Percentiles rank a stretch among this genome's conserved stretches.
phyloP scores from a whole-genome alignment of 2,888 invertebrate genomes.

The Rhamnusium bicolor region DNA sequence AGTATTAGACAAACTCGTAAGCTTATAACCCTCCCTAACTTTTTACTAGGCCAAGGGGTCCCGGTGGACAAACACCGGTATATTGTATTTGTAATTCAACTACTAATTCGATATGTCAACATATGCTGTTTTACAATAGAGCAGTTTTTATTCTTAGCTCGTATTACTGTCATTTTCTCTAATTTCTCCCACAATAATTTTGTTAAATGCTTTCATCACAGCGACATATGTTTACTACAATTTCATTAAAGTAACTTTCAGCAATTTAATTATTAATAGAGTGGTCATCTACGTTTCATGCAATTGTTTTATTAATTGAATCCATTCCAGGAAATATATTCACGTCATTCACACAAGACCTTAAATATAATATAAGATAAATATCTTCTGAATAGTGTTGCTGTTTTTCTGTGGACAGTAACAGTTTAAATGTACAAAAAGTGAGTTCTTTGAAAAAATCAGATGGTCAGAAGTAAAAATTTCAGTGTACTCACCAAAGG shows the following conservation, averaged over 20 bases:
- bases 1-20: slow-evolving; percentile 58
- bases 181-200: slow-evolving; percentile 50
- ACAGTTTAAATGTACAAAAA: too few relatives aligned
- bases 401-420: too few relatives aligned
- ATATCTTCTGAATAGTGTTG: too few relatives aligned
- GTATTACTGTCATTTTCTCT: slow-evolving; percentile 54
- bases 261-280: slow-evolving; percentile 14
- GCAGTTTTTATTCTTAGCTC: slow-evolving; percentile 51
- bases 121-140: slow-evolving; percentile 57
- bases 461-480: too few relatives aligned
- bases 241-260: slow-evolving; percentile 24
- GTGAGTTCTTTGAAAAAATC: too few relatives aligned
- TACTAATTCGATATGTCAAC: slow-evolving; percentile 65
- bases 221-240: slow-evolving; percentile 36
- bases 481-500: too few relatives aligned
- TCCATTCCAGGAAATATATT: background rate
- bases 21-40: slow-evolving; percentile 56
- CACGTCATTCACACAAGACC: too few relatives aligned
- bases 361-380: too few relatives aligned
- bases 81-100: slow-evolving; percentile 55
- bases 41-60: slow-evolving; percentile 48
- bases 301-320: background rate
- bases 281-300: background rate
- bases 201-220: slow-evolving; percentile 34
- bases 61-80: slow-evolving; percentile 55